A percentile compares a stretch with the other conserved stretches of the same genome.
phyloP scores from a whole-genome alignment of 2,113 vertebrate species.

The Rhinogobius similis region DNA sequence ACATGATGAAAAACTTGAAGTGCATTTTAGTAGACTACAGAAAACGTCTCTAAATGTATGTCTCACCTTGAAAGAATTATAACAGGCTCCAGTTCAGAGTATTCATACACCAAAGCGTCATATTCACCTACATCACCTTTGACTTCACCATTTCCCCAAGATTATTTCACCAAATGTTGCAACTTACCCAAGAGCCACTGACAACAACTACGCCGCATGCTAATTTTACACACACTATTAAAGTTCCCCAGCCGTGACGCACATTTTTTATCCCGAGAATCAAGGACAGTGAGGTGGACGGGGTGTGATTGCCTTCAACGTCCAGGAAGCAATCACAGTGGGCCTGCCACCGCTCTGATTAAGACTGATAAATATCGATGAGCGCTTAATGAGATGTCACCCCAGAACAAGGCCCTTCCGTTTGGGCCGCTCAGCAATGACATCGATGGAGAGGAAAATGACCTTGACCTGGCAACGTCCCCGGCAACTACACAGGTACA shows the following conservation, averaged over 20 bases:
- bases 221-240: neutral
- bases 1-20: too few relatives aligned
- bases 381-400: slow-evolving; percentile 80
- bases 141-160: too few relatives aligned
- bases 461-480: slow-evolving; percentile 62
- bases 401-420: slow-evolving; percentile 63
- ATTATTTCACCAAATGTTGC: neutral
- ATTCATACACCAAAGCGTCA: too few relatives aligned
- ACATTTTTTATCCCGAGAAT: slow-evolving; percentile 45
- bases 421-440: slow-evolving; percentile 58
- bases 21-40: too few relatives aligned
- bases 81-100: too few relatives aligned
- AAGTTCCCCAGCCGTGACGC: neutral
- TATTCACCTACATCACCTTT: too few relatives aligned
- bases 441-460: slow-evolving; percentile 55
- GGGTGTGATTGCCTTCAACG: slow-evolving; percentile 73
- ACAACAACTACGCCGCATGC: neutral
- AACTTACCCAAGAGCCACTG: neutral
- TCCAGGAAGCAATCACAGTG: slow-evolving; percentile 75
- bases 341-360: slow-evolving; percentile 76
- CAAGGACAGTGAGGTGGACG: slow-evolving; percentile 74
- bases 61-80: too few relatives aligned
- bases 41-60: too few relatives aligned
- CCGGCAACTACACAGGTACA: slow-evolving; percentile 39
- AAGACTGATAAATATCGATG: slow-evolving; percentile 82